These are phyloP conservation scores for Perithous albicinctus DNA, from an alignment of 2,888 invertebrate species.

Conservation along the genomic window DNA sequence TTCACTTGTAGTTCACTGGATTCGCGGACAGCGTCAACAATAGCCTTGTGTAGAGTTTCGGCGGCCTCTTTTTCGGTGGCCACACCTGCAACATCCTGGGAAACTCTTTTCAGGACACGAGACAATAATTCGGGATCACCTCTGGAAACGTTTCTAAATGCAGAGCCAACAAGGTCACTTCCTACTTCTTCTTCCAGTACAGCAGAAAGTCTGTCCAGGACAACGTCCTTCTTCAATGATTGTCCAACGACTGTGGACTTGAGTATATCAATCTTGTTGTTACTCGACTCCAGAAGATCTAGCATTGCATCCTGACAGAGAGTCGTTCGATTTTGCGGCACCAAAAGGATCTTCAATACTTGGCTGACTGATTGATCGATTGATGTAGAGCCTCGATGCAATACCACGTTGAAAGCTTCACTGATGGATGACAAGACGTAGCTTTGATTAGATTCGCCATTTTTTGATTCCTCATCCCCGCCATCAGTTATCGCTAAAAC, in stretches of 20 bases:
- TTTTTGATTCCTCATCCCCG: conserved; percentile 52
- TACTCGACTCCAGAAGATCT: conserved; percentile 77
- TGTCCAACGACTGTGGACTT: conserved; percentile 86
- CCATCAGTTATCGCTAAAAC: conserved; percentile 75
- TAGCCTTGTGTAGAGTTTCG: conserved; percentile 89
- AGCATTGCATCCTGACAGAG: conserved; percentile 78
- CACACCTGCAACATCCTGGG: conserved; percentile 87
- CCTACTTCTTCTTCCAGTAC: conserved; percentile 87
- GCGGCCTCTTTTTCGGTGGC: conserved; percentile 88
- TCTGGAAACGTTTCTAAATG: conserved; percentile 89
- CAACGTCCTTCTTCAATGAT: conserved; percentile 86
- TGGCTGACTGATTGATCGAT: conserved; percentile 78
- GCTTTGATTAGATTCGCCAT: conserved; percentile 72
- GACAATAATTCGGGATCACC: conserved; percentile 87
- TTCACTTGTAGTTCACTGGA: conserved; percentile 87
- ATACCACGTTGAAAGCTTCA: conserved; percentile 80
- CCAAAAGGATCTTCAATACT: conserved; percentile 77
- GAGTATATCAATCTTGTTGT: conserved; percentile 88
- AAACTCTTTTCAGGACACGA: conserved; percentile 87
- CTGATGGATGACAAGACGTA: conserved; percentile 80
- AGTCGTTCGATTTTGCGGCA: conserved; percentile 77
- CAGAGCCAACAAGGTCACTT: conserved; percentile 87
- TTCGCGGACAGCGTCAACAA: conserved; percentile 88
- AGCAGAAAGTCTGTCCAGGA: conserved; percentile 88
- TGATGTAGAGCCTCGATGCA: conserved; percentile 71